Evolutionary conservation across 2,888 invertebrate genomes (phyloP).

Genomic region (Aphodius sticticus): DNA sequence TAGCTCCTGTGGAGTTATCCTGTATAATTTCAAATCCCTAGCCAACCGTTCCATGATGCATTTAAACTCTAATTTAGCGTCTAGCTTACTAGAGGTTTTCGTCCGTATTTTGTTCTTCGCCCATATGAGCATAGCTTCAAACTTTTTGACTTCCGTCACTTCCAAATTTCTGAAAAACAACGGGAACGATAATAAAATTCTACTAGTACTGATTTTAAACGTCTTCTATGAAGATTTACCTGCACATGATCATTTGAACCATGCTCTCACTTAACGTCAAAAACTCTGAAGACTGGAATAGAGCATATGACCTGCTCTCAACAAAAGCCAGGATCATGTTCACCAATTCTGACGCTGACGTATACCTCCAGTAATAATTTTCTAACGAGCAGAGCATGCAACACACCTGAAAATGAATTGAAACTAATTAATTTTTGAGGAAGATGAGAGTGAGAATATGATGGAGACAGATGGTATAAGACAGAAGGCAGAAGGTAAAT

Average conservation of each 20-base stretch:
- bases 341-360: slow-evolving; percentile 90
- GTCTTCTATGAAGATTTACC: slow-evolving; percentile 51
- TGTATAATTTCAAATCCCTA: slow-evolving; percentile 86
- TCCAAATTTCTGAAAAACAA: slow-evolving; percentile 74
- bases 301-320: slow-evolving; percentile 84
- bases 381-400: slow-evolving; percentile 91
- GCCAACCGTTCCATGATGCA: slow-evolving; percentile 93
- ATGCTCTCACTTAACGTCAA: slow-evolving; percentile 90
- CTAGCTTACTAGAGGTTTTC: slow-evolving; percentile 81
- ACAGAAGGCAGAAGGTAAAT: too few relatives aligned
- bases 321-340: slow-evolving; percentile 94
- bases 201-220: not conserved
- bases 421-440: slow-evolving; percentile 5
- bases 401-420: slow-evolving; percentile 70
- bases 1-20: slow-evolving; percentile 91
- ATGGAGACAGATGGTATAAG: not conserved
- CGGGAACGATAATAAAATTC: not conserved
- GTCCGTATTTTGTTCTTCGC: slow-evolving; percentile 84
- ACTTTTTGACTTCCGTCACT: slow-evolving; percentile 88
- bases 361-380: slow-evolving; percentile 95
- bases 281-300: slow-evolving; percentile 86
- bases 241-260: slow-evolving; percentile 92
- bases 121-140: slow-evolving; percentile 93
- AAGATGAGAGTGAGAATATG: not conserved
- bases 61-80: slow-evolving; percentile 88